Base-by-base conservation (phyloP, 92 coral and sea anemone species). In the Parazoanthus swiftii region DNA sequence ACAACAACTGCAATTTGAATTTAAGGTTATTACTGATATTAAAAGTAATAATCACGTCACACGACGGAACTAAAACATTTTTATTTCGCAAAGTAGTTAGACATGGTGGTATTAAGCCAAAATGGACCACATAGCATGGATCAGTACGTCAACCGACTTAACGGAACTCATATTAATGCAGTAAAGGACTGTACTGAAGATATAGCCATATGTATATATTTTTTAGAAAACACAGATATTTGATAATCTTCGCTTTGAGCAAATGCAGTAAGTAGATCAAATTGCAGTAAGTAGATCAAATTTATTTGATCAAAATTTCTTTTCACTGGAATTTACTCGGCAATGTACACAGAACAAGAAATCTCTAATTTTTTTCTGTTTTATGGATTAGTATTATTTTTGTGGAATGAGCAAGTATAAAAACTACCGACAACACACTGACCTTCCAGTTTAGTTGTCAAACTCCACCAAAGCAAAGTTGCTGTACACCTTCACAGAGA, bases 171-270 rank as follows among this genome's bases (percentile, higher is more conserved):
- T 54, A 54, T 39, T 39, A 39, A 39, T 8, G 70, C 20, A 18
- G n/a, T 20, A 20, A 20, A 54, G 44, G 44, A 11, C 42, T 18
- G 37, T 42, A 11, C 78, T 7, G 78, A 35, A 11, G 42, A 74
- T 1, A 36, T 33, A 74, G 18, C 6, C 48, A 43, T 6, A 29
- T 29, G 0, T 29, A 29, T 38, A 6, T 36, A 36, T 2, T 74
- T 11, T 29, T 74, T 29, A 29, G 33, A 29, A 11, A 74, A 26
- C 11, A 3, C 78, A 37, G 25, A 21, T 23, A 63, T 6, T 20
- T 63, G 70, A 63, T 63, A 76, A 76, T 18, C 54, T 36, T 76
- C n/a, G 25, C 80, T 76, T 42, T 76, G 38, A 37, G 80, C 50
- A 18, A 36, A n/a, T 18, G 80, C 50, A 76, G 80, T 36, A 76